phyloP scores from a whole-genome alignment of 2,888 invertebrate genomes.

The Eilema depressum region DNA sequence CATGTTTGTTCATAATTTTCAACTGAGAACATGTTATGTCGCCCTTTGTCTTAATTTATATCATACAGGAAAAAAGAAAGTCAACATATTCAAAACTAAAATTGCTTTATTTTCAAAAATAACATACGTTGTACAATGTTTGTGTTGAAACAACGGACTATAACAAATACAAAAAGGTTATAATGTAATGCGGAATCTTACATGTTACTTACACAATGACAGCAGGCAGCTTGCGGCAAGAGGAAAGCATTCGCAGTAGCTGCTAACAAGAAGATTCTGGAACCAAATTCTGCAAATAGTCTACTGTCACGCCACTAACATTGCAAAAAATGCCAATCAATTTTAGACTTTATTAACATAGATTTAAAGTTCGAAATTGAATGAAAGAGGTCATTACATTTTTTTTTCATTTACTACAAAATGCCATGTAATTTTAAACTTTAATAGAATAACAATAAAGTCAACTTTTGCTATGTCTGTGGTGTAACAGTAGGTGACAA shows the following conservation, averaged over 20 bases:
- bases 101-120: slow-evolving; percentile 77
- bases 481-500: too few species aligned
- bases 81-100: slow-evolving; percentile 56
- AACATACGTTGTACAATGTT: slow-evolving; percentile 77
- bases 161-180: slow-evolving; percentile 44
- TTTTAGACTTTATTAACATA: too few species aligned
- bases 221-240: slow-evolving; percentile 16
- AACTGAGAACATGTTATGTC: too few species aligned
- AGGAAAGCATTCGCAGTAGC: slow-evolving; percentile 14
- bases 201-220: slow-evolving; percentile 19
- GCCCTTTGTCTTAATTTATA: neutral
- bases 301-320: too few species aligned
- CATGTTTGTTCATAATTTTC: neutral
- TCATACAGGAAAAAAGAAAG: neutral
- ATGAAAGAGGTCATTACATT: too few species aligned
- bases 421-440: too few species aligned
- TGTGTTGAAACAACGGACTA: slow-evolving; percentile 47
- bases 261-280: slow-evolving; percentile 15
- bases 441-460: too few species aligned
- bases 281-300: too few species aligned
- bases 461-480: too few species aligned
- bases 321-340: too few species aligned
- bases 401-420: too few species aligned
- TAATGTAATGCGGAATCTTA: slow-evolving; percentile 46
- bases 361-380: too few species aligned